Base-by-base conservation (phyloP, 2,888 invertebrate genomes). In the Sturmia bella region DNA sequence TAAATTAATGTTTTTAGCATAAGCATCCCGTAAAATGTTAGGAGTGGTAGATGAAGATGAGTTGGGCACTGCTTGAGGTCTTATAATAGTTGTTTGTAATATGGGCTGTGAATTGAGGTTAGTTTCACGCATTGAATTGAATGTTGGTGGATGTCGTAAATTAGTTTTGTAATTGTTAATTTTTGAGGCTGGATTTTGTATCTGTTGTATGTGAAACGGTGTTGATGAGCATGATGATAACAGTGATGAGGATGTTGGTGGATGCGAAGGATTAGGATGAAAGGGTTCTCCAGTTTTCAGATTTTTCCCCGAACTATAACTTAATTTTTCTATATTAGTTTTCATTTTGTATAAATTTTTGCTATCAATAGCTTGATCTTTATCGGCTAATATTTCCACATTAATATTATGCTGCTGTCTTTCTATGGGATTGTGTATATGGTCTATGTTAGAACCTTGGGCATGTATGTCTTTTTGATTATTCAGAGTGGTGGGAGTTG, bases 401-500 rank as follows among this genome's bases (percentile, higher is more conserved):
- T 94, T 94, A 4, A 93, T 93, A 24, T 75, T 78, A n/a, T 74
- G 78, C 2, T 80, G 21, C 39, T 80, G 21, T 37, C 86, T 73
- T 91, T 89, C 93, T 91, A 87, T 95, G 93, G 73, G 95, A 93
- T 89, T 89, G 63, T 89, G 89, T 27, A 89, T 89, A 64, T 89
- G 89, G 0, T 88, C 87, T 6, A 89, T 89, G 43, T 89, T 88
- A 21, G 87, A 80, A 0, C 89, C 89, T 39, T 87, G 88, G 1
- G 87, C 88, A 32, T 89, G 89, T 83, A 94, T 93, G 50, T 94
- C 94, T 63, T 95, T 91, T 89, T 95, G 95, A 89, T 96, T 96
- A 87, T 96, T 96, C 39, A 96, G 87, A 92, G 94, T 63, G 94
- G 92, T 85, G 1, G 83, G 84, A 11, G 83, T 83, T 4, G 61